Base-by-base conservation (phyloP, 2,888 invertebrate genomes). In the Apodemia duryi region DNA sequence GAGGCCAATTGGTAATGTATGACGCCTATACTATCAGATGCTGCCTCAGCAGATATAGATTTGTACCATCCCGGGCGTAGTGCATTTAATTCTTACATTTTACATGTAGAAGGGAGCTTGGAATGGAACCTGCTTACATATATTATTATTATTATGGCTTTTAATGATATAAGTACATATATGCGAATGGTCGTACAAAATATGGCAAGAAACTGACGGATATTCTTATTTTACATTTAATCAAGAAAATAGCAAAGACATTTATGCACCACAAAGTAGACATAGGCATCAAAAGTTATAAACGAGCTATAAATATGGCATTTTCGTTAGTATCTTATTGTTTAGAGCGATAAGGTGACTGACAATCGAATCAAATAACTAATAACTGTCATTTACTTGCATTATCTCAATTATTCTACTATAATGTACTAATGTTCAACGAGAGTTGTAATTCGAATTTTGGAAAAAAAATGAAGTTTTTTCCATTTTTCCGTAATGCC, bases 1-100 rank as follows among this genome's bases (percentile, higher is more conserved):
- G 62, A 61, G 41, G 60, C 61, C 61, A 57, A 57, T 57, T 29
- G 29, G 32, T 57, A 32, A 57, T 57, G 54, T 11, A 11, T 57
- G 54, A 57, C 54, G 28, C 54, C 54, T 2, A 13, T 57, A 13
- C 43, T 46, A 5, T 13, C 13, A 13, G 46, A 13, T 46, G 4
- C 46, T 13, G 46, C 5, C 0, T 46, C 46, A 13, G 13, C 46
- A 46, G 13, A 13, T 46, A 13, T 46, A 5, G 13, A 13, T 46
- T 46, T 46, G 13, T 46, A 46, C 46, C 46, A 46, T 13, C 46
- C 46, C 46, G 13, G 46, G 46, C 46, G 13, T 5, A 46, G 13
- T 46, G 46, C 46, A 13, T 43, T 4, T 13, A 46, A 46, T 13
- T 46, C 5, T 46, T 13, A 46, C 13, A 46, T 46, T 13, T 13